These are phyloP conservation scores for Apostichopus japonicus DNA, from an alignment of 35 echinoderm and acorn worm species.

Conservation along the genomic window DNA sequence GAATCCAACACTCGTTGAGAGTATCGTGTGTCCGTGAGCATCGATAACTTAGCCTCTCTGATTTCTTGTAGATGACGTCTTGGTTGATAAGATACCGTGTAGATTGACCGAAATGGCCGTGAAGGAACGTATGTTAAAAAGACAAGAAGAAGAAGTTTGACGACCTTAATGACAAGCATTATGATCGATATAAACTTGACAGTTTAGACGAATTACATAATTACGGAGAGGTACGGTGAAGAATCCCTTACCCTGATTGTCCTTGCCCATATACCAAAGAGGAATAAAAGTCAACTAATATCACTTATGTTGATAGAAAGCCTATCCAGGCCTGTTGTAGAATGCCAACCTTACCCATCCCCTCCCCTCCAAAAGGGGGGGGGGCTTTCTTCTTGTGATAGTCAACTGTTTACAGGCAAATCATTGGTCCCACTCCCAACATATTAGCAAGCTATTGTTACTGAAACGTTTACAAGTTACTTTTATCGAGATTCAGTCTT, in stretches of 20 bases:
- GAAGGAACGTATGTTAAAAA: not conserved
- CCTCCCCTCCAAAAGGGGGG: too few relatives aligned
- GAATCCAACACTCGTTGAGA: too few relatives aligned
- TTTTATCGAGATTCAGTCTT: too few relatives aligned
- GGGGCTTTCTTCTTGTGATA: too few relatives aligned
- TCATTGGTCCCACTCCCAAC: too few relatives aligned
- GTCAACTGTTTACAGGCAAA: too few relatives aligned
- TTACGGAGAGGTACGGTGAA: not conserved
- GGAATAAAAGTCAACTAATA: constrained; percentile 8
- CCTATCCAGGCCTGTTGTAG: not conserved
- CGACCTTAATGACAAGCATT: constrained; percentile 14
- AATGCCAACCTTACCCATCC: too few relatives aligned
- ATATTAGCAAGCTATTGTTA: too few relatives aligned
- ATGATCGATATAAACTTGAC: constrained; percentile 15
- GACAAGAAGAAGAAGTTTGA: not conserved
- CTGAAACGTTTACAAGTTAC: too few relatives aligned
- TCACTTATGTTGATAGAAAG: constrained; percentile 8
- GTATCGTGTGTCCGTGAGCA: too few relatives aligned
- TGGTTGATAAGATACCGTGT: too few relatives aligned
- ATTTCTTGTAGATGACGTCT: not conserved
- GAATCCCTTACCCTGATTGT: not conserved
- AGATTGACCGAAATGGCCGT: not conserved
- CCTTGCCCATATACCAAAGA: constrained; percentile 13
- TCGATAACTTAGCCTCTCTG: too few relatives aligned
- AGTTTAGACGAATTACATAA: constrained; percentile 15